Evolutionary conservation across 2,797 vertebrate genomes (phyloP), one percentile per base, ranked within the genome.

Genomic region (Fringilla coelebs): DNA sequence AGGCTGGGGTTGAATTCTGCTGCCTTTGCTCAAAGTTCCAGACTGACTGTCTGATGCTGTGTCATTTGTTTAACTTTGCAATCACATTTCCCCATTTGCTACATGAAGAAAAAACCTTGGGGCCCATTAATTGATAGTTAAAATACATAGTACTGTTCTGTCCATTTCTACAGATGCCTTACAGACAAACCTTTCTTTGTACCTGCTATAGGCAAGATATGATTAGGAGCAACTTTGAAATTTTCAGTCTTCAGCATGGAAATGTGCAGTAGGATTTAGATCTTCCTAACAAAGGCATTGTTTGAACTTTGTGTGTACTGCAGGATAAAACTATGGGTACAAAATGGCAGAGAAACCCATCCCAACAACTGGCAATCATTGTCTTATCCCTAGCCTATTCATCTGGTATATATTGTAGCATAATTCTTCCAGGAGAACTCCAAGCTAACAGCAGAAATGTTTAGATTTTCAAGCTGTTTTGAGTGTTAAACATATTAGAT

Each of bases 401-500:
- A 76, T 96, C 81, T 96, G 94, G 58, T 93, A 63, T 49, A 52
- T 76, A 68, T 77, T 89, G 83, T 91, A 90, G 52, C 17, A 4
- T 76, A 72, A 81, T 70, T 87, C 54, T 96, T 91, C 63, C 68
- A 92, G 74, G n/a, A 70, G 58, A 93, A 67, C 72, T 88, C 51
- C 66, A 77, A 73, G 73, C 89, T 85, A 80, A 70, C 88, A 96
- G 88, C 55, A 93, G 89, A 96, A 73, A 43, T 71, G 68, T 94
- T 96, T 96, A 75, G 73, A 25, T 92, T 96, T 97, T 94, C 79
- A 94, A 87, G 77, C 62, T 85, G 75, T 38, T 94, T 93, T 82
- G 79, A 90, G 67, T 80, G 68, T 88, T 94, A 63, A 63, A 91
- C 52, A 43, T 93, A 63, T 75, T 95, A 71, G 54, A 13, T 97